Percentiles rank a stretch among this genome's conserved stretches.
phyloP scores from a whole-genome alignment of 1,140 invertebrate species.

The Wasmannia auropunctata region DNA sequence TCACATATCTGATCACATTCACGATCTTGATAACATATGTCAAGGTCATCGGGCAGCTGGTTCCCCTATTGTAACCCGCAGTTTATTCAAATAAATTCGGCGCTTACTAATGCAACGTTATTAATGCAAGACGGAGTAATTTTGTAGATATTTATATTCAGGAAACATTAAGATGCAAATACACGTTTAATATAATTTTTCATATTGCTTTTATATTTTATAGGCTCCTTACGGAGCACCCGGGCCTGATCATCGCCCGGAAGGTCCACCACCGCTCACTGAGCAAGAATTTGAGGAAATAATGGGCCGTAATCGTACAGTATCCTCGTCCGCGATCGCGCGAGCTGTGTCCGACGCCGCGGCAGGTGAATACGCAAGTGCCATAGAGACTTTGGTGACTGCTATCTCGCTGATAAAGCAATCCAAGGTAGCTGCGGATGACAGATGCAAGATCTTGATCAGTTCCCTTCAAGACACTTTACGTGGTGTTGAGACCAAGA shows the following conservation, averaged over 20 bases:
- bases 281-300: constrained; percentile 99
- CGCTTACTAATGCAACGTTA: background rate
- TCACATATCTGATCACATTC: too few species aligned
- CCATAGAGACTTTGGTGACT: constrained; percentile 99
- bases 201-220: constrained; percentile 29
- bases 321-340: constrained; percentile 98
- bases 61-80: too few species aligned
- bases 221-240: constrained; percentile 85
- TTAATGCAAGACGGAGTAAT: background rate
- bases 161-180: background rate
- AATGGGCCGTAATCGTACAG: constrained; percentile 98
- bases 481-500: constrained; percentile 98
- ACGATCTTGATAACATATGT: too few species aligned
- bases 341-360: constrained; percentile 98
- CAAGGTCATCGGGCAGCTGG: too few species aligned
- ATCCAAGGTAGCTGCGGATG: constrained; percentile 97
- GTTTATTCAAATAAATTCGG: background rate
- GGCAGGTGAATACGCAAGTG: constrained; percentile 97
- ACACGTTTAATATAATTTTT: background rate
- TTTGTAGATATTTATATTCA: background rate
- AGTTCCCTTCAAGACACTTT: constrained; percentile 98
- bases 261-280: constrained; percentile 89
- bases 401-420: constrained; percentile 99
- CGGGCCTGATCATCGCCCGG: constrained; percentile 86
- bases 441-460: constrained; percentile 99